A percentile compares a stretch with the other conserved stretches of the same genome.
phyloP scores from a whole-genome alignment of 1,140 invertebrate genomes.

The Callitettix versicolor region DNA sequence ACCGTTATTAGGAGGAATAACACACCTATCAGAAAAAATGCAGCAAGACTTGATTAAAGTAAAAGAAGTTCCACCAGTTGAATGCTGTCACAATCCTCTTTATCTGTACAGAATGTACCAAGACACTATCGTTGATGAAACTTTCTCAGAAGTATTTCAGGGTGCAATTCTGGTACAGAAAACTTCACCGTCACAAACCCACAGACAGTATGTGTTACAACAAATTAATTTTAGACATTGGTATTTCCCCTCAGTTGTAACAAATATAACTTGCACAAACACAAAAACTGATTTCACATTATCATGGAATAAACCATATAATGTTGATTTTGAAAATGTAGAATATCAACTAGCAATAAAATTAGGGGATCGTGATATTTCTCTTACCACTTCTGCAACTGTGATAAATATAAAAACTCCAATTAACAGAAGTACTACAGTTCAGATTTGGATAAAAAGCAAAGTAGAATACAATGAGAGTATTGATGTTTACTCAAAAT shows the following conservation, averaged over 20 bases:
- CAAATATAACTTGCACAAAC: conserved; percentile 8
- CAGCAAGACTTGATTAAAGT: conserved; percentile 31
- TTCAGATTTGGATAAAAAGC: conserved; percentile 2
- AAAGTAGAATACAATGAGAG: conserved; percentile 1
- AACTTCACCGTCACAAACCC: not conserved
- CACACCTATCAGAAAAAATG: conserved; percentile 30
- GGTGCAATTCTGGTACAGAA: not conserved
- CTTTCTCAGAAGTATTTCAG: conserved; percentile 5
- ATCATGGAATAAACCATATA: conserved; percentile 3
- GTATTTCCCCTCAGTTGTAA: conserved; percentile 15
- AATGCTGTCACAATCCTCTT: conserved; percentile 40
- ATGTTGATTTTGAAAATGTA: not conserved
- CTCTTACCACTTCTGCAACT: not conserved
- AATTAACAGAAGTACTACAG: not conserved
- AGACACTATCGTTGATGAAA: conserved; percentile 37
- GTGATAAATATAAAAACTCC: not conserved
- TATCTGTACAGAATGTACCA: conserved; percentile 44
- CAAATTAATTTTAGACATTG: not conserved
- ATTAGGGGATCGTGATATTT: not conserved
- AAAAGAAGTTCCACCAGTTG: conserved; percentile 32
- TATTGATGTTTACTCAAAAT: conserved; percentile 1
- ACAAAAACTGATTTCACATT: not conserved
- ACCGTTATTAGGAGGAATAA: conserved; percentile 32
- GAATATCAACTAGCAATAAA: not conserved
- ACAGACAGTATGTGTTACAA: not conserved